A percentile compares a stretch with the other conserved stretches of the same genome.
These are phyloP conservation scores for Elmis aenea DNA, from an alignment of 2,888 invertebrate genomes.

Conservation along the genomic window DNA sequence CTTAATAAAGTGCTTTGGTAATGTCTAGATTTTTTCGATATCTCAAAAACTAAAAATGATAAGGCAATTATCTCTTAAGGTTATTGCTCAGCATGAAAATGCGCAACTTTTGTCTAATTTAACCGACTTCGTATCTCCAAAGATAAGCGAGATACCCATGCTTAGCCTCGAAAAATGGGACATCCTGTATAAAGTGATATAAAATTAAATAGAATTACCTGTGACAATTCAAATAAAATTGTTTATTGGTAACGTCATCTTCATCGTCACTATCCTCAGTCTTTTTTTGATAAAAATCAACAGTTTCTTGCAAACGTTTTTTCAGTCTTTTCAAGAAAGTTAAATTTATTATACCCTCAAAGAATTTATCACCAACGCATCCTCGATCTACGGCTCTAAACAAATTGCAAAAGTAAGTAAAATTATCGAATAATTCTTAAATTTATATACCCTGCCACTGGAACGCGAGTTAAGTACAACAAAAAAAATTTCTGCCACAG, in stretches of 20 bases:
- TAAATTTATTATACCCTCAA: slow-evolving; percentile 63
- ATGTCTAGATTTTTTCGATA: no score
- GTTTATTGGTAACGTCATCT: slow-evolving; percentile 19
- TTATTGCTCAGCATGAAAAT: no score
- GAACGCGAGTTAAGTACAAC: slow-evolving; percentile 61
- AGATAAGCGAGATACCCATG: no score
- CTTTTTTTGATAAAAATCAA: slow-evolving; percentile 52
- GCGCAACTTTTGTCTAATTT: no score
- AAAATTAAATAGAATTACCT: slow-evolving; percentile 30
- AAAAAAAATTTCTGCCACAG: slow-evolving; percentile 74
- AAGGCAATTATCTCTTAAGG: no score
- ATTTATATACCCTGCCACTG: slow-evolving; percentile 36
- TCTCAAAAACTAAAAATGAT: no score
- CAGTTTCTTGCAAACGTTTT: slow-evolving; percentile 60
- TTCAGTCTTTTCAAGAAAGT: slow-evolving; percentile 65
- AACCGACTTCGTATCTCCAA: no score
- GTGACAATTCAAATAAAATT: slow-evolving; percentile 42
- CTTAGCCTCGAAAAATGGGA: no score
- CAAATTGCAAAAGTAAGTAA: slow-evolving; percentile 8
- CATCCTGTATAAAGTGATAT: slow-evolving; percentile 43
- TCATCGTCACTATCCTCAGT: slow-evolving; percentile 42
- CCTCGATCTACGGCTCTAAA: slow-evolving; percentile 51
- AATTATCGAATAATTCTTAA: neutral
- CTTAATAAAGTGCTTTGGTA: no score
- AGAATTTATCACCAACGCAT: slow-evolving; percentile 71